Evolutionary conservation across 1,140 invertebrate species (phyloP).

Genomic region (Drosophila santomea): DNA sequence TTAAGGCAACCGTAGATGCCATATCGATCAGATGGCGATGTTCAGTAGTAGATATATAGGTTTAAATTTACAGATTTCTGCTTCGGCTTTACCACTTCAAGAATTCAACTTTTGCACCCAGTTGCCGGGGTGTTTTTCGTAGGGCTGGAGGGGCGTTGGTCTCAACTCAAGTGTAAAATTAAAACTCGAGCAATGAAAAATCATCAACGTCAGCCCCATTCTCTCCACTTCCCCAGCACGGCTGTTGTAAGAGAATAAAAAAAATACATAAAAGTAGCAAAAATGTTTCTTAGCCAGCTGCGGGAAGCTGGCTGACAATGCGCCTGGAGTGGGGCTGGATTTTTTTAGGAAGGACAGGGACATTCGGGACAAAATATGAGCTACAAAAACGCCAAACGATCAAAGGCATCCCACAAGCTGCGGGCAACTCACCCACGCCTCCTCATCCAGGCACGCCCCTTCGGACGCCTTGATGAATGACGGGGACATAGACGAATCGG

Average conservation of each 20-base stretch:
- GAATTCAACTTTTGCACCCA: conserved; percentile 11
- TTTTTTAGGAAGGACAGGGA: conserved; percentile 1
- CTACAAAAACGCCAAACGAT: conserved; percentile 65
- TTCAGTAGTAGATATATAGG: conserved; percentile 5
- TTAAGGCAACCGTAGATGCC: conserved; percentile 9
- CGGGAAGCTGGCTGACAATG: conserved; percentile 55
- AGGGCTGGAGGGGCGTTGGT: conserved; percentile 27
- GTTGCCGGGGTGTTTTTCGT: conserved; percentile 1
- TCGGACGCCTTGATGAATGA: conserved; percentile 59
- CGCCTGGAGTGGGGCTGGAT: conserved; percentile 16
- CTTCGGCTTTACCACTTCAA: neutral
- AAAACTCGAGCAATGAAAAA: conserved; percentile 85
- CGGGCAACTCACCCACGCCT: conserved; percentile 42
- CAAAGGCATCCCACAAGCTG: conserved; percentile 75
- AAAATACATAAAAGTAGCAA: conserved; percentile 63
- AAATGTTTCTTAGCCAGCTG: conserved; percentile 46
- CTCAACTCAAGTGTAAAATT: conserved; percentile 84
- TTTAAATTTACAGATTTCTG: conserved; percentile 48
- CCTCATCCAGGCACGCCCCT: conserved; percentile 14
- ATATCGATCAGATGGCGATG: conserved; percentile 30
- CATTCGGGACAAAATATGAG: conserved; percentile 63
- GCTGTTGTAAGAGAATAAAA: conserved; percentile 26
- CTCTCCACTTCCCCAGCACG: conserved; percentile 30
- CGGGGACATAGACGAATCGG: conserved; percentile 27
- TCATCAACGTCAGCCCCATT: conserved; percentile 78